phyloP scores from a whole-genome alignment of 2,888 invertebrate species.

The Leucophenga maculata region DNA sequence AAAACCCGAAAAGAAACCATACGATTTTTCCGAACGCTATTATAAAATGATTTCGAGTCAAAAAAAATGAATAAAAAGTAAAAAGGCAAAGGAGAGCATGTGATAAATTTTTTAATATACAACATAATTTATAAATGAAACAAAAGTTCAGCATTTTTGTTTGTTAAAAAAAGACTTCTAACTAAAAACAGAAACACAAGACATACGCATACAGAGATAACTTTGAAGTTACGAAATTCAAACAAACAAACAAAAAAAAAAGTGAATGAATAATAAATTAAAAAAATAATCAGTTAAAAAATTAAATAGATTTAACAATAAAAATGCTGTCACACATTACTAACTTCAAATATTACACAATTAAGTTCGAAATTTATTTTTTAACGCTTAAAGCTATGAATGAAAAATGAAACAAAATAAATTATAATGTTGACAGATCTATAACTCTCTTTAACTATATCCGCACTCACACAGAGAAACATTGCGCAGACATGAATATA shows the following conservation, averaged over 20 bases:
- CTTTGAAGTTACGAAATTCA: background rate
- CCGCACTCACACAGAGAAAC: constrained; percentile 28
- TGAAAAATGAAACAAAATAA: constrained; percentile 39
- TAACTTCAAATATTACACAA: no score
- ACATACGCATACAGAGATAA: background rate
- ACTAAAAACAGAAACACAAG: background rate
- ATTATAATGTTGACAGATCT: constrained; percentile 32
- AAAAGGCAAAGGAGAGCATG: constrained; percentile 11
- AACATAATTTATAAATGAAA: background rate
- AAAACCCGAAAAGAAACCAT: background rate
- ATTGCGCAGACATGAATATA: background rate
- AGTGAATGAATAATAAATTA: constrained; percentile 11
- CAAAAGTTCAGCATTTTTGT: background rate
- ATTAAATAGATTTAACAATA: constrained; percentile 26
- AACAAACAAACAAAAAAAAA: background rate
- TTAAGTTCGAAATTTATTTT: background rate
- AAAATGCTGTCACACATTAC: background rate
- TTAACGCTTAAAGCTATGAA: constrained; percentile 54
- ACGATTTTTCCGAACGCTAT: background rate
- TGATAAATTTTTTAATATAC: constrained; percentile 11
- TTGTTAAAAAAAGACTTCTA: background rate
- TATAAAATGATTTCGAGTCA: no score
- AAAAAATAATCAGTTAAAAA: constrained; percentile 12
- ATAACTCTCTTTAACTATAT: constrained; percentile 32
- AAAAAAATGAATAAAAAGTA: background rate